Evolutionary conservation across 2,113 vertebrate species (phyloP), one percentile per base, ranked within the genome.

Genomic region (Pseudolaguvia tuberculata): DNA sequence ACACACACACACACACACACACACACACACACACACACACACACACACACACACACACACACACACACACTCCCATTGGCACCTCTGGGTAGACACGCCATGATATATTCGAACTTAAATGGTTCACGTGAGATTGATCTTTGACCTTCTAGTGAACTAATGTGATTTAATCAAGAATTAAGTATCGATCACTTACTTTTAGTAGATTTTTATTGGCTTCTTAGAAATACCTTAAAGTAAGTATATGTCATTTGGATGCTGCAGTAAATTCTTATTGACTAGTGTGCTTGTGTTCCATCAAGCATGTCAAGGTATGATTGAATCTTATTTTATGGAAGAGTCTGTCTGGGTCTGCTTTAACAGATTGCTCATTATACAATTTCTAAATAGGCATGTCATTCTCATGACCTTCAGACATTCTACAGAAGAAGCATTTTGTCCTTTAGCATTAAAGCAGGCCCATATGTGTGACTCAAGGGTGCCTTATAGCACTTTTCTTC

Each of bases 321-420:
- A 65, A 45, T 58, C 45, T 47, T 21, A 42, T 25, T 48, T 63
- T 42, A n/a, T 42, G 21, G 23, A 3, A 69, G 6, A 48, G 70
- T 31, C 27, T 73, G 42, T 55, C n/a, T 70, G 61, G 50, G 57
- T 76, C 50, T 2, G 50, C 47, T 75, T 72, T 45, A 62, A 51
- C 56, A 80, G 79, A 50, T 67, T 80, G 75, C 50, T 68, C 58
- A 77, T 80, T 80, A 80, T 73, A 77, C 57, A 18, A 74, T 39
- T 42, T 74, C 57, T 65, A 70, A 73, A 70, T 68, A 78, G 73
- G 56, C 69, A 65, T 51, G 18, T 57, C 42, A n/a, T n/a, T n/a
- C n/a, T n/a, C n/a, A n/a, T n/a, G n/a, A n/a, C n/a, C n/a, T n/a
- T n/a, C n/a, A n/a, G n/a, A n/a, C n/a, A n/a, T n/a, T n/a, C n/a